Evolutionary conservation across 2,888 invertebrate species (phyloP).

Genomic region (Platycnemis pennipes): DNA sequence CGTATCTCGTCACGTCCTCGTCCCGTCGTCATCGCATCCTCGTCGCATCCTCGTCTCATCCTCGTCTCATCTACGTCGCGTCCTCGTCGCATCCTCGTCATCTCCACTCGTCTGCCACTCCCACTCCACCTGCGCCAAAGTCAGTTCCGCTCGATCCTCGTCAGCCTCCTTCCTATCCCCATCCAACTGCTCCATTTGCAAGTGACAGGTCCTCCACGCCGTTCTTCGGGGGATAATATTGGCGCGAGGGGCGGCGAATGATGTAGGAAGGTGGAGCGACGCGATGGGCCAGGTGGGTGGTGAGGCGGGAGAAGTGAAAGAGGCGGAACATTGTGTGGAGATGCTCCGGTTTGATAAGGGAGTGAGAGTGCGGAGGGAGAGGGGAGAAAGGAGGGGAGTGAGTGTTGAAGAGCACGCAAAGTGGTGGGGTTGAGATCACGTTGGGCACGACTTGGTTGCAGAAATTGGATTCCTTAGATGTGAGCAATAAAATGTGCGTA

Average conservation of each 20-base stretch:
- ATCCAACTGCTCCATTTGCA: conserved; percentile 42
- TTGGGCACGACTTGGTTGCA: neutral
- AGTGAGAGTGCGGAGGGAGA: neutral
- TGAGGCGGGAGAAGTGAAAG: no score
- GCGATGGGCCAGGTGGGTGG: neutral
- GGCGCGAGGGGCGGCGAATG: neutral
- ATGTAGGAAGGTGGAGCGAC: neutral
- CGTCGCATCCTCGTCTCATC: neutral
- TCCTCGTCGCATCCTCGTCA: neutral
- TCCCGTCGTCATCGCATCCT: neutral
- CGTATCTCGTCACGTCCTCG: no score
- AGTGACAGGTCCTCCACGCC: conserved; percentile 38
- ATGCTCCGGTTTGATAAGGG: neutral
- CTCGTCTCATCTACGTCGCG: neutral
- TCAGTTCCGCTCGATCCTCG: no score
- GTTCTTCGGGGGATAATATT: conserved; percentile 38
- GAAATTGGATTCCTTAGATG: neutral
- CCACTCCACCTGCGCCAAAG: neutral
- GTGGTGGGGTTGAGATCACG: neutral
- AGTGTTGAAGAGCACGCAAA: neutral
- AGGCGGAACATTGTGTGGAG: no score
- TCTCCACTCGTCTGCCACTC: neutral
- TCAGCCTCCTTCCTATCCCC: neutral
- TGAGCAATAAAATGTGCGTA: neutral
- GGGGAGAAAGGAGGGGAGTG: neutral